Percentiles rank a stretch among this genome's conserved stretches.
phyloP scores from a whole-genome alignment of 2,113 vertebrate species.

The Irena cyanogastra region DNA sequence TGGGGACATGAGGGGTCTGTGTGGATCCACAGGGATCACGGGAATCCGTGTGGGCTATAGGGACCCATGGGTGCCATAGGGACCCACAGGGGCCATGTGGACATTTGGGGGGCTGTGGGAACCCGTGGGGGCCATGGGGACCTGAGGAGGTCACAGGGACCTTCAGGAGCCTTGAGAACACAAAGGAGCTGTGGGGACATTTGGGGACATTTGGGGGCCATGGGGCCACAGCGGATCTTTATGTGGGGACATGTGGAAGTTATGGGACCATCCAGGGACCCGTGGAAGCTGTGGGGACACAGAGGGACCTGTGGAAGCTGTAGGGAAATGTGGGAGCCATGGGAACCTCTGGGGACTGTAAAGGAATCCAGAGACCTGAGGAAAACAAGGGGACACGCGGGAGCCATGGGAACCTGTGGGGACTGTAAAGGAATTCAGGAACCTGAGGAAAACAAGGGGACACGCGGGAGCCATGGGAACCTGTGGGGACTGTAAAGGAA shows the following conservation, averaged over 20 bases:
- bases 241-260: not conserved
- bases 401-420: no score
- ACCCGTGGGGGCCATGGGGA: fast-evolving
- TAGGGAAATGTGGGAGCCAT: not conserved
- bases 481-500: not conserved
- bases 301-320: no score
- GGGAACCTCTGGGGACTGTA: not conserved
- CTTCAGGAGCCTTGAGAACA: not conserved
- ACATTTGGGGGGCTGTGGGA: not conserved
- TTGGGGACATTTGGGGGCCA: not conserved
- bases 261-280: not conserved
- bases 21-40: not conserved
- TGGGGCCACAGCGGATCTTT: fast-evolving
- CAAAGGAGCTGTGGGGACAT: not conserved
- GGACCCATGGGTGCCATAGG: not conserved
- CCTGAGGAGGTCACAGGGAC: not conserved
- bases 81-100: not conserved
- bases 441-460: not conserved
- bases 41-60: no score
- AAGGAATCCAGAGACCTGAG: not conserved
- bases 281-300: not conserved
- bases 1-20: fast-evolving
- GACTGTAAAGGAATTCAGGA: not conserved
- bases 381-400: not conserved
- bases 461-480: not conserved